Conservation (phyloP, 2,888 invertebrate genomes). For the Drosophila emarginata region DNA sequence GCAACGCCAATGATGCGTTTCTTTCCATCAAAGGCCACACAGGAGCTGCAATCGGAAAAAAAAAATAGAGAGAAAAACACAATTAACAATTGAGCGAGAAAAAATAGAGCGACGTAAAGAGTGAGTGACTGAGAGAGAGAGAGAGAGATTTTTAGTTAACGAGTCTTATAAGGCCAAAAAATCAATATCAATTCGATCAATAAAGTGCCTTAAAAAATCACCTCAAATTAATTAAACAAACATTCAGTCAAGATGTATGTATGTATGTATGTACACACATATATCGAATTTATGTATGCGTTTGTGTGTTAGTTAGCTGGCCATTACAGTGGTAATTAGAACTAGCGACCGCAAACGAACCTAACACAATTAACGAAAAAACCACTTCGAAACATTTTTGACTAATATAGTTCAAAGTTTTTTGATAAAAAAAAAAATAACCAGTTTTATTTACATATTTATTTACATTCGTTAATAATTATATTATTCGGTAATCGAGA, state of each 20-base stretch:
- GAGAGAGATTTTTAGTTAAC: not conserved
- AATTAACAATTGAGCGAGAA: not conserved
- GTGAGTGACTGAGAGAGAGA: not conserved
- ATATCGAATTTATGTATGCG: not conserved
- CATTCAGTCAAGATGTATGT: not conserved
- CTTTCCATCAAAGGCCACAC: conserved; percentile 96
- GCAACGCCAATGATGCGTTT: conserved; percentile 97
- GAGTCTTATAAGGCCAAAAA: conserved; percentile 55
- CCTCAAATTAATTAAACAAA: conserved; percentile 17
- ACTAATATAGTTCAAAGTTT: not conserved
- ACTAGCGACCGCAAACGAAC: not conserved
- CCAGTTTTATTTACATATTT: too few species aligned
- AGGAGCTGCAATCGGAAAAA: conserved; percentile 88
- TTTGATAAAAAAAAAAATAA: too few species aligned
- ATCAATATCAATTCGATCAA: conserved; percentile 26
- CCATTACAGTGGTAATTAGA: not conserved
- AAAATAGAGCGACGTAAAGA: not conserved
- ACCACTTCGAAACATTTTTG: not conserved
- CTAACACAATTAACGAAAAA: not conserved
- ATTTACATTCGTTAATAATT: not conserved
- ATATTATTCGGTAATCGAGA: too few species aligned
- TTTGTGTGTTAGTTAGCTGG: not conserved
- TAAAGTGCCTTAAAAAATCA: conserved; percentile 11
- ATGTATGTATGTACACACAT: not conserved
- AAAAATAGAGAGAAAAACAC: not conserved